phyloP scores from a whole-genome alignment of 2,888 invertebrate species.

The Dynastes hyllus region DNA sequence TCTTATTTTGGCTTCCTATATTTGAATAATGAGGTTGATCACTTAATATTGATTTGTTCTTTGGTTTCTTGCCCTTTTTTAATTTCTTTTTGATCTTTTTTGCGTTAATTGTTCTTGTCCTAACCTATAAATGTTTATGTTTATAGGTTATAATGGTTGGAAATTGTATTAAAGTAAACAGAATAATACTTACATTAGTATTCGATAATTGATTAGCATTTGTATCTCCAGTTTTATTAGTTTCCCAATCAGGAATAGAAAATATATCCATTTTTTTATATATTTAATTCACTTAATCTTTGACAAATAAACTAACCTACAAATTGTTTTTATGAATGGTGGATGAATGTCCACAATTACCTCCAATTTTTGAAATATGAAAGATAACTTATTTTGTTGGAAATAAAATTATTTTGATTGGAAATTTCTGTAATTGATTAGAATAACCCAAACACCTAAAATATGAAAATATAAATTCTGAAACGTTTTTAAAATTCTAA shows the following conservation, averaged over 20 bases:
- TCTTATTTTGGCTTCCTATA: neutral
- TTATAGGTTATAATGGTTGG: neutral
- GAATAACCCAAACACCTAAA: no score
- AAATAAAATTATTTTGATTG: no score
- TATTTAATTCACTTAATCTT: neutral
- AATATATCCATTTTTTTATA: conserved; percentile 55
- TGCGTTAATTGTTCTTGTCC: neutral
- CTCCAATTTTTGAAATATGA: no score
- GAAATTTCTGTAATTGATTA: no score
- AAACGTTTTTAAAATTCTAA: no score
- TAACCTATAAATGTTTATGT: neutral
- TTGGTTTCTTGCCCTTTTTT: neutral
- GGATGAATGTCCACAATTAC: no score
- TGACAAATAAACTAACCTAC: no score
- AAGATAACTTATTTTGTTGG: no score
- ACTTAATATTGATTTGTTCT: neutral
- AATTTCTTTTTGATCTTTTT: neutral
- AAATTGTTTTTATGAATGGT: neutral
- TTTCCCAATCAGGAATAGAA: conserved; percentile 62
- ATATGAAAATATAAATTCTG: no score
- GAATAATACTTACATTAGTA: conserved; percentile 31
- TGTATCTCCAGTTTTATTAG: conserved; percentile 59
- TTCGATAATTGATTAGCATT: conserved; percentile 59
- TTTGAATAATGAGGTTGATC: neutral
- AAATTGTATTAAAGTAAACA: neutral